Conservation (phyloP, 2,888 invertebrate genomes). For the Leptura quadrifasciata region DNA sequence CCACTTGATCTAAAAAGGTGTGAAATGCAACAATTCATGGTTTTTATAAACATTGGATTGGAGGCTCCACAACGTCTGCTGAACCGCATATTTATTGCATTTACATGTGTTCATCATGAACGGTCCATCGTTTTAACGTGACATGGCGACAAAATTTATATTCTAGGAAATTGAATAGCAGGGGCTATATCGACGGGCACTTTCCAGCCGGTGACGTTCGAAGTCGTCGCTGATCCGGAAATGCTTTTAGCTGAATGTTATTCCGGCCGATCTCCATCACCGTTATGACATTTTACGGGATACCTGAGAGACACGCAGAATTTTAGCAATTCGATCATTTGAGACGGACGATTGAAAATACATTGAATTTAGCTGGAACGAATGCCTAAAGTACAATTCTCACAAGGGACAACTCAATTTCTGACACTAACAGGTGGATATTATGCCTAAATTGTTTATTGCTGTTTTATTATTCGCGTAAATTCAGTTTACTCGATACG, state of each 20-base stretch:
- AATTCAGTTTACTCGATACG: background rate
- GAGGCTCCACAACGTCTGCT: background rate
- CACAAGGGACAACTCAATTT: background rate
- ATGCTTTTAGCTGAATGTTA: conserved; percentile 71
- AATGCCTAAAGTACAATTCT: conserved; percentile 39
- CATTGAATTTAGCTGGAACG: conserved; percentile 29
- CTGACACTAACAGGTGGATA: background rate
- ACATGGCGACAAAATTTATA: conserved; percentile 65
- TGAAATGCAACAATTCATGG: background rate
- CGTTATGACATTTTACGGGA: conserved; percentile 69
- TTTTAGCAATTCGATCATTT: conserved; percentile 51
- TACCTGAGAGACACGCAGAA: conserved; percentile 59
- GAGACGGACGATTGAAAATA: conserved; percentile 25
- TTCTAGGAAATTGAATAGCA: conserved; percentile 68
- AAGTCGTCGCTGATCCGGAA: conserved; percentile 68
- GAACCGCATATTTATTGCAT: conserved; percentile 22
- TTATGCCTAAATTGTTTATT: background rate
- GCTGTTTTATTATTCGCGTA: background rate
- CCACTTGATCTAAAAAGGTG: background rate
- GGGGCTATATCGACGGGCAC: conserved; percentile 62
- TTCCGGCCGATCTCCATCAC: conserved; percentile 69
- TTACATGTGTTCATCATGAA: conserved; percentile 54
- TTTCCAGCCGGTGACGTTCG: conserved; percentile 38
- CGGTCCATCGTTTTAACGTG: conserved; percentile 61
- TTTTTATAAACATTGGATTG: background rate